Evolutionary conservation across 2,888 invertebrate species (phyloP).

Genomic region (Hedychridium roseum): DNA sequence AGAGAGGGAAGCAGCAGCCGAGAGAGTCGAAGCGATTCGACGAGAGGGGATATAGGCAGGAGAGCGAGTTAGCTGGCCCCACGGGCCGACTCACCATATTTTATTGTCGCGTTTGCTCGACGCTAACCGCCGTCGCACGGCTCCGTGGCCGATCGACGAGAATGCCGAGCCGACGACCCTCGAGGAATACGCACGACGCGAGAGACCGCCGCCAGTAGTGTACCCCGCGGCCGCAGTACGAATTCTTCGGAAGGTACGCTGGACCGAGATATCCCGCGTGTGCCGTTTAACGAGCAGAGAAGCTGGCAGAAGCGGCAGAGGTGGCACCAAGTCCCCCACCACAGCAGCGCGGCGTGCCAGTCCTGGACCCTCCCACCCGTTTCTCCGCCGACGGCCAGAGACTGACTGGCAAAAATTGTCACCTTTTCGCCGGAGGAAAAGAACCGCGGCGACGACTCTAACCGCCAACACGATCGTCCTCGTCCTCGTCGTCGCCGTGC

Average conservation of each 20-base stretch:
- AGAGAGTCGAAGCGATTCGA: conserved; percentile 9
- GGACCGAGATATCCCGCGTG: conserved; percentile 10
- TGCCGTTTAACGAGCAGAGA: conserved; percentile 20
- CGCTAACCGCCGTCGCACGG: conserved; percentile 53
- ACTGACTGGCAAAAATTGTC: conserved; percentile 62
- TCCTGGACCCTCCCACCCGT: conserved; percentile 59
- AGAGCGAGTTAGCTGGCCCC: conserved; percentile 41
- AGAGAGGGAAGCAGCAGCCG: conserved; percentile 12
- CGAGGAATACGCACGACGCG: conserved; percentile 19
- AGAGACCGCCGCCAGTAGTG: conserved; percentile 27
- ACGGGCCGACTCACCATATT: conserved; percentile 55
- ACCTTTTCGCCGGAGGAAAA: conserved; percentile 56
- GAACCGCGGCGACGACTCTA: conserved; percentile 58
- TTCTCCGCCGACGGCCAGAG: conserved; percentile 44
- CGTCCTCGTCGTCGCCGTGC: no score
- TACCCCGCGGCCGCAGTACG: conserved; percentile 18
- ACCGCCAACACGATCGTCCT: conserved; percentile 47
- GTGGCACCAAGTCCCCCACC: conserved; percentile 52
- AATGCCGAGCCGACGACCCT: conserved; percentile 33
- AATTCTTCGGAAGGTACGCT: not conserved
- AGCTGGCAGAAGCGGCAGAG: conserved; percentile 38
- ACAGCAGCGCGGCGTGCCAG: conserved; percentile 45
- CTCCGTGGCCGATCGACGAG: conserved; percentile 44
- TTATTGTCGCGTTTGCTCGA: conserved; percentile 61
- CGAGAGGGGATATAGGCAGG: conserved; percentile 17